Conservation (phyloP, 2,113 vertebrate species). For the Heterochromis multidens region DNA sequence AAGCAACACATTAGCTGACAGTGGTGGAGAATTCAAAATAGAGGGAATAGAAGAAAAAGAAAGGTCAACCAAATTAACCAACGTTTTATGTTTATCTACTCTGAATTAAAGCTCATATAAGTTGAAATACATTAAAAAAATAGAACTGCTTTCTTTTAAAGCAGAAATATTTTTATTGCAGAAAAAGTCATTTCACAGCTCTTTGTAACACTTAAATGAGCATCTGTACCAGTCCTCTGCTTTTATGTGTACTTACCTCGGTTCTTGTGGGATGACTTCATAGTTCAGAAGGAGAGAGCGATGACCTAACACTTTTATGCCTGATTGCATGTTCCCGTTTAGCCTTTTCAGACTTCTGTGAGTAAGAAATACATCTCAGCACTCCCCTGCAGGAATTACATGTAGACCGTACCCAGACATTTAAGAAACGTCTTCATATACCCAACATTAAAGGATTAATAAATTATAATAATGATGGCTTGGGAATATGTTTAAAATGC, state of each 20-base stretch:
- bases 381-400: not conserved
- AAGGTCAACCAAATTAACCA: not conserved
- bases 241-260: not conserved
- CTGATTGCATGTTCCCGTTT: constrained; percentile 8
- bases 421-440: not conserved
- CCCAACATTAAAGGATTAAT: not conserved
- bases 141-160: not conserved
- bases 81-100: not conserved
- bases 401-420: not conserved
- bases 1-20: not conserved
- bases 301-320: constrained; percentile 15
- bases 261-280: constrained; percentile 20
- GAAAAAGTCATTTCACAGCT: not conserved
- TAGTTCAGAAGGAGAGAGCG: not conserved
- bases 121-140: constrained; percentile 2
- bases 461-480: not conserved
- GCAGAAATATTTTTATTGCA: not conserved
- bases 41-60: not conserved
- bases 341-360: not conserved
- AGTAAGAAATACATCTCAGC: not conserved
- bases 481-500: not conserved
- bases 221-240: not conserved
- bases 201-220: not conserved
- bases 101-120: not conserved
- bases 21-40: not conserved